These are phyloP conservation scores for Pseudochirops cupreus DNA, from an alignment of 2,797 vertebrate species.

Conservation along the genomic window DNA sequence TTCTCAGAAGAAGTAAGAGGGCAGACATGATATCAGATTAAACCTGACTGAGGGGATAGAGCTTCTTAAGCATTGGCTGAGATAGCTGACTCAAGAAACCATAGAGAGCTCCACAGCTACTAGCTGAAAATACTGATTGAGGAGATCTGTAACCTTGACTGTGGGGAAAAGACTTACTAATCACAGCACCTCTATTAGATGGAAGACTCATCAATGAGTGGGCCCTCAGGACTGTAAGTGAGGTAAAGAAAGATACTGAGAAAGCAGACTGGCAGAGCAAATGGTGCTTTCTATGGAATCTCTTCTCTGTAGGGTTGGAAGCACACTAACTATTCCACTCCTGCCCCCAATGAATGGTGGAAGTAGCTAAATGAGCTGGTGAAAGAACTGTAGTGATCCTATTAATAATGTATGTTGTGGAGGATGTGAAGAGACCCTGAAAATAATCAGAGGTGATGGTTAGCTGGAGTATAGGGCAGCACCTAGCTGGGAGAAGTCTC, in stretches of 20 bases:
- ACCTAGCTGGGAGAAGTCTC: neutral
- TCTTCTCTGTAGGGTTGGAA: neutral
- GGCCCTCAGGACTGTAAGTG: neutral
- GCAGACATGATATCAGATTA: neutral
- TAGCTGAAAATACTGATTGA: neutral
- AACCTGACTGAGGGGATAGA: neutral
- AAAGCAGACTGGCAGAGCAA: neutral
- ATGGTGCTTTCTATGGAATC: neutral
- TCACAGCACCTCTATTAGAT: neutral
- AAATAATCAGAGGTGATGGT: neutral
- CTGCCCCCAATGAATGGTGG: neutral
- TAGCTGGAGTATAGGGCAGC: neutral
- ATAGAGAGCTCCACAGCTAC: neutral
- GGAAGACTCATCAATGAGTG: neutral
- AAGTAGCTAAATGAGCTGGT: neutral
- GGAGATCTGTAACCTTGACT: neutral
- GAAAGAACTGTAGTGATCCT: neutral
- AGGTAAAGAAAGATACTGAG: neutral
- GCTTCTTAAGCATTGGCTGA: neutral
- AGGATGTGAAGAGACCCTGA: neutral
- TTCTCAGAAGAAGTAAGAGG: neutral
- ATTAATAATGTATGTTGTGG: neutral
- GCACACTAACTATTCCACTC: neutral
- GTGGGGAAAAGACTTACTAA: neutral
- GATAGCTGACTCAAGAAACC: neutral